These are phyloP conservation scores for Glaucomys volans DNA, from an alignment of 2,113 vertebrate species.

Conservation along the genomic window DNA sequence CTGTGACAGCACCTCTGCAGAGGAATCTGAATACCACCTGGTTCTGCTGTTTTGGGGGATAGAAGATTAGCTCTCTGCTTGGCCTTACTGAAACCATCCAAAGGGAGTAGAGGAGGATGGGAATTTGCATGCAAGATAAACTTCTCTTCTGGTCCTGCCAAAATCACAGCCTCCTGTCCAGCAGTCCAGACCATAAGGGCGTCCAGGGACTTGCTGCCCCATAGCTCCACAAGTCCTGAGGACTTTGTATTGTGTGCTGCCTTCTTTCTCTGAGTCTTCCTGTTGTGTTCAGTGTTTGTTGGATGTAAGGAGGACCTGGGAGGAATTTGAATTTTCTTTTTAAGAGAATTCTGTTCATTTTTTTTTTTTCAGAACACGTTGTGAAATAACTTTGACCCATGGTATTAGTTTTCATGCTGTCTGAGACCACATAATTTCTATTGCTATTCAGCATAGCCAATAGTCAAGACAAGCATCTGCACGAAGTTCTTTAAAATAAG, in stretches of 20 bases:
- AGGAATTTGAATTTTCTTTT: background rate
- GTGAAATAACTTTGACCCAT: conserved; percentile 29
- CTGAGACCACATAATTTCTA: background rate
- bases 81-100: background rate
- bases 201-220: background rate
- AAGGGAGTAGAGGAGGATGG: rapidly evolving
- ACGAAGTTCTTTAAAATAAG: conserved; percentile 49
- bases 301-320: background rate
- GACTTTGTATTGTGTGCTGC: background rate
- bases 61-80: background rate
- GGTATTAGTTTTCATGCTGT: conserved; percentile 28
- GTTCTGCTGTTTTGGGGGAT: background rate
- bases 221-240: background rate
- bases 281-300: background rate
- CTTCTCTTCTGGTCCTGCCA: background rate
- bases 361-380: background rate
- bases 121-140: background rate
- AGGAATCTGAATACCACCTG: background rate
- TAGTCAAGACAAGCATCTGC: background rate
- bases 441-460: background rate
- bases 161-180: background rate
- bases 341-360: background rate
- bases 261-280: background rate
- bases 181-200: background rate
- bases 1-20: background rate